Conservation (phyloP, 2,888 invertebrate genomes). For the Lasioglossum pauxillum region DNA sequence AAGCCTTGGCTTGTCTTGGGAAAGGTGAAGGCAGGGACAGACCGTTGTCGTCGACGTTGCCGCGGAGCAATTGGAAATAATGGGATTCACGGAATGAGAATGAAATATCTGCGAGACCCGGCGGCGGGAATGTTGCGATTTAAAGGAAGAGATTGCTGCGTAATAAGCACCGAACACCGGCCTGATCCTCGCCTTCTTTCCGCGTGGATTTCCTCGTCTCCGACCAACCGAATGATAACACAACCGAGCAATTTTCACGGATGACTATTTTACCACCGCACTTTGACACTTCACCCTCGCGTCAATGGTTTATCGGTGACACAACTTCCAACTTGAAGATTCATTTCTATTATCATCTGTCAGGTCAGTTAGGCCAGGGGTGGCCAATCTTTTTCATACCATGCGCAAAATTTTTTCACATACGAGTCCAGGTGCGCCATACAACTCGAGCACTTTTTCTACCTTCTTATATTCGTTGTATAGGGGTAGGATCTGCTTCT, state of each 20-base stretch:
- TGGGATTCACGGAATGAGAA: constrained; percentile 62
- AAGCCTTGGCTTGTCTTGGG: constrained; percentile 11
- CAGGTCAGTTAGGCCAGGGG: background rate
- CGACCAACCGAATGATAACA: background rate
- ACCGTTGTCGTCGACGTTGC: constrained; percentile 21
- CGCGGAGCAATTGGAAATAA: constrained; percentile 65
- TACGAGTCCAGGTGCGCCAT: too few species aligned
- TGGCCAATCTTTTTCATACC: too few species aligned
- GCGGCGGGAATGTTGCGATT: constrained; percentile 61
- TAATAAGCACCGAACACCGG: constrained; percentile 53
- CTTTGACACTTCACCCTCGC: background rate
- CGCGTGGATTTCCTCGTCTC: background rate
- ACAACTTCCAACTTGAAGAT: too few species aligned
- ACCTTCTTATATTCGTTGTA: too few species aligned
- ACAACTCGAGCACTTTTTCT: too few species aligned
- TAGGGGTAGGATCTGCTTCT: too few species aligned
- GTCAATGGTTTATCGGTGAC: background rate
- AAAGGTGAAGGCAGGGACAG: constrained; percentile 22
- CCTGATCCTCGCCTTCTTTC: background rate
- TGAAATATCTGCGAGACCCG: constrained; percentile 57
- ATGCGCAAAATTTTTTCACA: too few species aligned
- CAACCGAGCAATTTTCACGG: background rate
- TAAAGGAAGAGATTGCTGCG: constrained; percentile 63
- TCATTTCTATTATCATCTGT: background rate
- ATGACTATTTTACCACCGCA: background rate